A percentile compares a stretch with the other conserved stretches of the same genome.
These are phyloP conservation scores for Rhodophaea formosa DNA, from an alignment of 2,888 invertebrate genomes.

Conservation along the genomic window DNA sequence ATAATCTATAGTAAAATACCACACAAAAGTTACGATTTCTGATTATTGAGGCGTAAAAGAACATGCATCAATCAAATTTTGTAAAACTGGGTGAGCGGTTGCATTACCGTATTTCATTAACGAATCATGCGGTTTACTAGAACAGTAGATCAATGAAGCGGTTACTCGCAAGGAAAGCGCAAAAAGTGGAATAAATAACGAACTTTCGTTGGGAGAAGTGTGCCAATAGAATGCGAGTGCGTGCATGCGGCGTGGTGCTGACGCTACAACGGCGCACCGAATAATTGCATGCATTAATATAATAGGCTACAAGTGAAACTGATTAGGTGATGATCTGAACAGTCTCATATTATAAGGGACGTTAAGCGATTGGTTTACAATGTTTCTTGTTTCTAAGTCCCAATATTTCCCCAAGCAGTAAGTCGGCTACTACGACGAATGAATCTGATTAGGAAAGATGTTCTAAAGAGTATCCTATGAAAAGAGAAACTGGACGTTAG, in stretches of 20 bases:
- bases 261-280: conserved; percentile 38
- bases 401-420: too few species aligned
- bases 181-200: conserved; percentile 66
- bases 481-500: too few species aligned
- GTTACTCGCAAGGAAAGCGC: conserved; percentile 50
- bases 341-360: background rate
- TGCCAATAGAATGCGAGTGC: conserved; percentile 66
- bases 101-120: conserved; percentile 39
- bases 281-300: conserved; percentile 56
- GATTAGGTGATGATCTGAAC: conserved; percentile 29
- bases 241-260: conserved; percentile 36
- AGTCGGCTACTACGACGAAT: too few species aligned
- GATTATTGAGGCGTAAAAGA: background rate
- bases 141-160: conserved; percentile 49
- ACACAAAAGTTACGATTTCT: background rate
- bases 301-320: conserved; percentile 58
- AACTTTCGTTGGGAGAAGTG: conserved; percentile 71
- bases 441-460: too few species aligned
- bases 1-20: background rate
- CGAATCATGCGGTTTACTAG: conserved; percentile 45
- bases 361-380: too few species aligned
- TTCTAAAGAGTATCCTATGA: background rate
- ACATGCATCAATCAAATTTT: conserved; percentile 18
- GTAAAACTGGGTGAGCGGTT: conserved; percentile 31
- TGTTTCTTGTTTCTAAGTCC: too few species aligned